phyloP scores from a whole-genome alignment of 2,113 vertebrate species.

The Pachycephala philippinensis region DNA sequence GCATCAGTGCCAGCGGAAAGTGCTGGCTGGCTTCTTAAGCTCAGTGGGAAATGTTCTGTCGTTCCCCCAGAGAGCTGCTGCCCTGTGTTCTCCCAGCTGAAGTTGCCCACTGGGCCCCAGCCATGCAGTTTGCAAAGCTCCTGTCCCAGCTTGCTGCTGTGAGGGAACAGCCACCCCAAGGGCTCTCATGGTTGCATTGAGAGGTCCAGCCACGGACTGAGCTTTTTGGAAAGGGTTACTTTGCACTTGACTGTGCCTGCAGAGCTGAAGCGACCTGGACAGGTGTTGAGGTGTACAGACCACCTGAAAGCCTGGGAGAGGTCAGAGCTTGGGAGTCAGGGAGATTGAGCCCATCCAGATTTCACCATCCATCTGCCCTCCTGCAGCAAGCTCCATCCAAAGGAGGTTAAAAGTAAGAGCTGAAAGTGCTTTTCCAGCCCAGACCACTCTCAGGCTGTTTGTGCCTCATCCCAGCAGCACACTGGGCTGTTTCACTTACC shows the following conservation, averaged over 20 bases:
- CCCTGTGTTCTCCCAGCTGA: neutral
- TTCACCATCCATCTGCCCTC: neutral
- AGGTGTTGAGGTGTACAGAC: accelerated
- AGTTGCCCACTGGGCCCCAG: neutral
- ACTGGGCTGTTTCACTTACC: neutral
- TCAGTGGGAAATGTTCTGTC: neutral
- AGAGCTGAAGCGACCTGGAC: accelerated
- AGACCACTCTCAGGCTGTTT: neutral
- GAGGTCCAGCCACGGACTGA: neutral
- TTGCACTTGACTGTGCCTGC: neutral
- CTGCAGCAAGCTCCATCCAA: neutral
- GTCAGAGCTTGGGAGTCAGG: neutral
- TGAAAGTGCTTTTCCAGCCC: neutral
- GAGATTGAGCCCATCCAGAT: neutral
- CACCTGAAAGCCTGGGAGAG: neutral
- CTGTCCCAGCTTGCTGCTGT: neutral
- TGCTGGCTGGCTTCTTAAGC: neutral
- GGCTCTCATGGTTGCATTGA: accelerated
- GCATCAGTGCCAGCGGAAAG: neutral
- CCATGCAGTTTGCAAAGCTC: neutral
- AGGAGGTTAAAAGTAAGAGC: neutral
- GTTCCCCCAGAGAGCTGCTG: neutral
- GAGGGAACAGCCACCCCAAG: neutral
- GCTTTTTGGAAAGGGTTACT: neutral
- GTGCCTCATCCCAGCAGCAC: neutral